Evolutionary conservation across 2,797 vertebrate genomes (phyloP).

Genomic region (Diplodus puntazzo): DNA sequence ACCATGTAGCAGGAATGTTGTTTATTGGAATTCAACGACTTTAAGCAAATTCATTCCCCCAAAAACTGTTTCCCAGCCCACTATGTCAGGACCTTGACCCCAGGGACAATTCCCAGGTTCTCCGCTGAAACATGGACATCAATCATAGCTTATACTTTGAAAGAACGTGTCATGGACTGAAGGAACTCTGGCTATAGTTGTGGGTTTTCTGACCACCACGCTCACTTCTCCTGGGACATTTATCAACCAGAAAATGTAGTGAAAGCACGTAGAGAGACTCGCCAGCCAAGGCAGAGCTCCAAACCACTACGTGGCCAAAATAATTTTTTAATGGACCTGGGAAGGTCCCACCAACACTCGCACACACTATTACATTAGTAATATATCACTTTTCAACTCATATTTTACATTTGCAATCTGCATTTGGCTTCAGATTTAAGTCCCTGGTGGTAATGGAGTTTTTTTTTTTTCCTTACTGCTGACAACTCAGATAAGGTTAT

Average conservation of each 20-base stretch:
- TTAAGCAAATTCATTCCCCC: conserved; percentile 54
- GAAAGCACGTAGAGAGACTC: conserved; percentile 36
- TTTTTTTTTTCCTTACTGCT: conserved; percentile 38
- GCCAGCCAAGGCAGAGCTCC: conserved; percentile 59
- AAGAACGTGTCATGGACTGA: conserved; percentile 46
- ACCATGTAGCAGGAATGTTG: conserved; percentile 76
- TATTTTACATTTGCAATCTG: conserved; percentile 56
- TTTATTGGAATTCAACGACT: conserved; percentile 69
- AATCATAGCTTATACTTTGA: conserved; percentile 71
- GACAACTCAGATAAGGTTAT: conserved; percentile 60
- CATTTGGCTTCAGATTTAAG: conserved; percentile 53
- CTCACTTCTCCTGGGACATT: conserved; percentile 51
- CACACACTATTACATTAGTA: conserved; percentile 43
- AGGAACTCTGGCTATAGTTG: conserved; percentile 58
- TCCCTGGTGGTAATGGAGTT: conserved; percentile 33
- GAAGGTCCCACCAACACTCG: conserved; percentile 49
- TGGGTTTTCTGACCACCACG: conserved; percentile 61
- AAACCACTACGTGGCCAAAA: conserved; percentile 55
- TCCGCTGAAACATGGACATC: conserved; percentile 67
- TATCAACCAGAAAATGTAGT: conserved; percentile 57
- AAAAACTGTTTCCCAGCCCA: conserved; percentile 65
- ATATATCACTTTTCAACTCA: conserved; percentile 49
- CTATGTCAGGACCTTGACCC: conserved; percentile 72
- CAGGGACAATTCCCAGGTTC: conserved; percentile 61
- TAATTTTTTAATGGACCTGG: conserved; percentile 53